Base-by-base conservation (phyloP, 2,113 vertebrate genomes). In the Paraplagusia blochii region DNA sequence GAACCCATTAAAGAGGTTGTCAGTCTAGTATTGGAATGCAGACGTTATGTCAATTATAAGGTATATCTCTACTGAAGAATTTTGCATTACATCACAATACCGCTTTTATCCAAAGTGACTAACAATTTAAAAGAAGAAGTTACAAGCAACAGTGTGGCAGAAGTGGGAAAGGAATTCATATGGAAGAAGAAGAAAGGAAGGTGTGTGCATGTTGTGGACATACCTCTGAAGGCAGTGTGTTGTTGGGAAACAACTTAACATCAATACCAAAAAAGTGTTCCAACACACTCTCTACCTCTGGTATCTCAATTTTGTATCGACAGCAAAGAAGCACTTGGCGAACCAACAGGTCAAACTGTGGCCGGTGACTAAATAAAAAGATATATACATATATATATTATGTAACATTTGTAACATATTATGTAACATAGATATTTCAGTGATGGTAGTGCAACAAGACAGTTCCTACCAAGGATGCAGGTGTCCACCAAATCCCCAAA, bases 401-500 rank as follows among this genome's bases (percentile, higher is more conserved):
- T n/a, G n/a, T n/a, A n/a, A n/a, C n/a, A n/a, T n/a, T n/a, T n/a
- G n/a, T n/a, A n/a, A n/a, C n/a, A n/a, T n/a, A n/a, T n/a, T n/a
- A n/a, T n/a, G n/a, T n/a, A 29, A 29, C 6, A 6, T 29, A 29
- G 22, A 4, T 29, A 6, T 29, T 29, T 29, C 22, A 29, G 2
- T 29, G 22, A 29, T 29, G 22, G 22, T 29, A 29, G 13, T 10
- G 4, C 13, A 13, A 40, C 7, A 40, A 40, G 11, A 40, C 13
- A n/a, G 9, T 1, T 65, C 56, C 65, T 86, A 95, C 94, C 88
- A 86, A 59, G 90, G 83, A 29, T 92, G 89, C 9, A 95, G 86
- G 43, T 90, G 89, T 53, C 89, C 90, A 75, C 93, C 89, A 77
- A 95, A 95, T 22, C 92, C 91, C 94, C 94, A 95, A 55, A 93